Percentiles rank a stretch among this genome's conserved stretches.
phyloP scores from a whole-genome alignment of 2,888 invertebrate species.

The Mythimna vitellina region DNA sequence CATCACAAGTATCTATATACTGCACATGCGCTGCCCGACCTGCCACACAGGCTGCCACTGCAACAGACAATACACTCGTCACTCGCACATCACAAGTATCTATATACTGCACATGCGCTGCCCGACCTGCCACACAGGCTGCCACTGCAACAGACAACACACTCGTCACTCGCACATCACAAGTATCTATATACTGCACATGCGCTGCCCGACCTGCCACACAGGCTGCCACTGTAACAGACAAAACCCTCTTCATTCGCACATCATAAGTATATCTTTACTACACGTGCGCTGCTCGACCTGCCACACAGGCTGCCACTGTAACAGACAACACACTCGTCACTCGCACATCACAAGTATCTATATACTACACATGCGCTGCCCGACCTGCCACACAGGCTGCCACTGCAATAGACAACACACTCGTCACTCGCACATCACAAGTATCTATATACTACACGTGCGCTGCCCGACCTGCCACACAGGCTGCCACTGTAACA shows the following conservation, averaged over 20 bases:
- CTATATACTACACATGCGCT: no score
- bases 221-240: background rate
- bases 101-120: no score
- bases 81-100: background rate
- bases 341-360: no score
- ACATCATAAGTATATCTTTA: no score
- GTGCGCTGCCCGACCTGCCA: no score
- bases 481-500: background rate
- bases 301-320: background rate
- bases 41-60: background rate
- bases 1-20: no score
- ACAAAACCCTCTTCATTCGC: background rate
- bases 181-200: no score
- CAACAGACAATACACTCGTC: no score
- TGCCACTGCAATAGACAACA: slow-evolving; percentile 66
- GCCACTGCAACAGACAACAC: background rate
- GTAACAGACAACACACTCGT: background rate
- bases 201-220: background rate
- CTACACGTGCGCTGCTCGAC: no score
- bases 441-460: background rate
- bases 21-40: no score
- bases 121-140: background rate
- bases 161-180: background rate
- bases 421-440: background rate
- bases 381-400: slow-evolving; percentile 55